Evolutionary conservation across 2,797 vertebrate species (phyloP).

Genomic region (Catharus ustulatus): DNA sequence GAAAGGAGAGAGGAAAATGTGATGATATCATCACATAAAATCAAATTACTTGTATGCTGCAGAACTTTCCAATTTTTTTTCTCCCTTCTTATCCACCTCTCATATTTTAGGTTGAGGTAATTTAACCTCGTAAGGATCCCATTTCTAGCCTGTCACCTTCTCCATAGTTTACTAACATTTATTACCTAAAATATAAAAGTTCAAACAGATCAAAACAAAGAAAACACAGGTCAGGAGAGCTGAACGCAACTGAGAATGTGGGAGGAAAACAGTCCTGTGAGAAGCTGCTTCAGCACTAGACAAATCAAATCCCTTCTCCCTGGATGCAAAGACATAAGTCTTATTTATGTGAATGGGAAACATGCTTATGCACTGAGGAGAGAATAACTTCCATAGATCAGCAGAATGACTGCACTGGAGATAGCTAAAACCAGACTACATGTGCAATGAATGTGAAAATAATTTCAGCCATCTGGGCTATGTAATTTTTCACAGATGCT

Average conservation of each 20-base stretch:
- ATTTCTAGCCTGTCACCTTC: not conserved
- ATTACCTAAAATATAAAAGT: slow-evolving; percentile 1
- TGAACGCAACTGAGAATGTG: not conserved
- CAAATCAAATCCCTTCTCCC: slow-evolving; percentile 29
- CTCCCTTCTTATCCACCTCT: not conserved
- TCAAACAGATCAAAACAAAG: slow-evolving; percentile 34
- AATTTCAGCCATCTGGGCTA: slow-evolving; percentile 35
- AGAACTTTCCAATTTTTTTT: not conserved
- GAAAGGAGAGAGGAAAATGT: not conserved
- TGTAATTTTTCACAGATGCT: slow-evolving; percentile 48
- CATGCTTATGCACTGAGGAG: slow-evolving; percentile 27
- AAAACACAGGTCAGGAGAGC: slow-evolving; percentile 5
- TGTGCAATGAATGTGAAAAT: slow-evolving; percentile 56
- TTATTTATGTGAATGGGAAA: slow-evolving; percentile 60
- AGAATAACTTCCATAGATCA: slow-evolving; percentile 57
- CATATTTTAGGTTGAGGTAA: not conserved
- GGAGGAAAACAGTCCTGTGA: slow-evolving; percentile 4
- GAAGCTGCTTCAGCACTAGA: not conserved
- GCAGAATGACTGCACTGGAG: slow-evolving; percentile 27
- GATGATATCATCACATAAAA: slow-evolving; percentile 17
- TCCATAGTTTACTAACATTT: not conserved
- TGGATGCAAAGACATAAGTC: slow-evolving; percentile 27
- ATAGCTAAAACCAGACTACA: slow-evolving; percentile 50
- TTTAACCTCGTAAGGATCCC: not conserved
- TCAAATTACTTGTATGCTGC: not conserved